These are phyloP conservation scores for Salvelinus fontinalis DNA, from an alignment of 2,113 vertebrate species.

Conservation along the genomic window DNA sequence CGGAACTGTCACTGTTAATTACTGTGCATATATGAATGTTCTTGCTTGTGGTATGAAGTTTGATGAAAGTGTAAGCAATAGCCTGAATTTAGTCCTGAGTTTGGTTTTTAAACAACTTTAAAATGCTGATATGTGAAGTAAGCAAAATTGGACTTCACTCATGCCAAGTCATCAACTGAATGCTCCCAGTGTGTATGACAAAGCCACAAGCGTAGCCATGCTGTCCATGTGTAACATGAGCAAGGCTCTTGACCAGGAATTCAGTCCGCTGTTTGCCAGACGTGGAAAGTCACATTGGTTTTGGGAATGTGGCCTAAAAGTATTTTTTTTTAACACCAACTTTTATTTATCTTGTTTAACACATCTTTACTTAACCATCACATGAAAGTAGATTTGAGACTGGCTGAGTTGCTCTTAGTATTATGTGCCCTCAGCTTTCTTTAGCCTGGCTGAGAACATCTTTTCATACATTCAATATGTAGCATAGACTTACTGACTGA, in stretches of 20 bases:
- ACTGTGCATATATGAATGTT: not conserved
- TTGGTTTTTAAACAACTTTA: not conserved
- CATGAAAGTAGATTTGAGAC: slow-evolving; percentile 5
- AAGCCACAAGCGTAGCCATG: slow-evolving; percentile 16
- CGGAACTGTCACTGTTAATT: not conserved
- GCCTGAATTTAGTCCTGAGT: not conserved
- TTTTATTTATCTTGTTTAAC: slow-evolving; percentile 1
- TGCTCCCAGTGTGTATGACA: slow-evolving; percentile 21
- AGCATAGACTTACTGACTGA: not conserved
- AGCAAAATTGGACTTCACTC: slow-evolving; percentile 8
- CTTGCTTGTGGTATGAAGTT: slow-evolving; percentile 8
- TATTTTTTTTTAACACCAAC: not conserved
- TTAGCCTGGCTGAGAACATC: not conserved
- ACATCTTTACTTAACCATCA: slow-evolving; percentile 2
- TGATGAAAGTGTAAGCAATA: not conserved
- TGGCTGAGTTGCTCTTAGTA: not conserved
- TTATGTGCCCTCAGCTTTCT: not conserved
- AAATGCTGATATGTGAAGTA: slow-evolving; percentile 18
- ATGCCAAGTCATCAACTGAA: slow-evolving; percentile 31
- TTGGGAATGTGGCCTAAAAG: slow-evolving; percentile 1
- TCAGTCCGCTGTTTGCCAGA: slow-evolving; percentile 12
- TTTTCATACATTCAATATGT: not conserved
- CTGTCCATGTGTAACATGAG: slow-evolving; percentile 37
- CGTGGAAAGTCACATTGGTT: not conserved
- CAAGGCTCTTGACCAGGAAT: slow-evolving; percentile 35